Percentiles rank a stretch among this genome's conserved stretches.
phyloP scores from a whole-genome alignment of 2,888 invertebrate genomes.

The Spicauda simplicius region DNA sequence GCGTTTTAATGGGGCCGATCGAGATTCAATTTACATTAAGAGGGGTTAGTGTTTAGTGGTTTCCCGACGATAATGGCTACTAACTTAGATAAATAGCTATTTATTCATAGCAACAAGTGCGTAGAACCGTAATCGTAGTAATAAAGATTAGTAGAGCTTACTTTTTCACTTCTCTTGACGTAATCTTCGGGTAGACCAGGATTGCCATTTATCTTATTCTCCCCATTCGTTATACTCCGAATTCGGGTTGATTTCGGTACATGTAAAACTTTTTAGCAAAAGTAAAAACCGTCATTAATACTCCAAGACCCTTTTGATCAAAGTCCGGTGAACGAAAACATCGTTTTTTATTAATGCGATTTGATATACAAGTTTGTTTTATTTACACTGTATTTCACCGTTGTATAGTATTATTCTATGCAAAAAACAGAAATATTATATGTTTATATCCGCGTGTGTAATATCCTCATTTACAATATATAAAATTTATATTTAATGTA shows the following conservation, averaged over 20 bases:
- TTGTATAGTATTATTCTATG: too few species aligned
- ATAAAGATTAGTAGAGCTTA: constrained; percentile 16
- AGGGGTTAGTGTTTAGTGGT: constrained; percentile 31
- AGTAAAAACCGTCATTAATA: not conserved
- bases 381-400: not conserved
- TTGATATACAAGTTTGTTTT: not conserved
- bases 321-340: not conserved
- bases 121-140: constrained; percentile 4
- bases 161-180: constrained; percentile 14
- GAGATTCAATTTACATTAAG: constrained; percentile 35
- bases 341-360: not conserved
- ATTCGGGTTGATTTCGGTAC: not conserved
- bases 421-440: too few species aligned
- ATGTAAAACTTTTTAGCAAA: constrained; percentile 1
- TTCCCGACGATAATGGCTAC: constrained; percentile 22
- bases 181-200: not conserved
- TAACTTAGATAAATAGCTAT: constrained; percentile 3
- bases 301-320: not conserved
- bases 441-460: too few species aligned
- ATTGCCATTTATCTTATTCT: constrained; percentile 4
- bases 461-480: too few species aligned
- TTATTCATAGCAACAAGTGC: constrained; percentile 10
- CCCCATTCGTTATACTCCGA: not conserved
- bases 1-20: constrained; percentile 29
- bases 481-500: too few species aligned